Evolutionary conservation across 2,113 vertebrate genomes (phyloP), one percentile per base, ranked within the genome.

Genomic region (Pelvicachromis taeniatus): DNA sequence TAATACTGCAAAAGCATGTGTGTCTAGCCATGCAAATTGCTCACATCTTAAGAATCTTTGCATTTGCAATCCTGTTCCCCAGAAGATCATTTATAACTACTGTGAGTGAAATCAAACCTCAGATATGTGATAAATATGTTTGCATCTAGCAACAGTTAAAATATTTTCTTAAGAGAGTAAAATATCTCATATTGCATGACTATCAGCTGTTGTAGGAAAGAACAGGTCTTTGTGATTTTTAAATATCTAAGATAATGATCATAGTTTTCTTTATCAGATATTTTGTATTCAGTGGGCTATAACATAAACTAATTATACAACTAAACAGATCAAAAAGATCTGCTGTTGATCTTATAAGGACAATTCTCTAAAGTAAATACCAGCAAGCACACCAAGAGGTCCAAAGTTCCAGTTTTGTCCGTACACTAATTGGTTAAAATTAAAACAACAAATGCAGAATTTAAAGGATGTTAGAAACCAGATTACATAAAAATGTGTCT

Each of bases 271-370:
- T 40, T 14, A 65, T 65, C 33, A 40, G 3, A 6, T 40, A 38
- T 42, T 42, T 68, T 68, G n/a, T 40, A 0, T 68, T 42, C 63
- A 42, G 4, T 7, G 2, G 35, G 14, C 7, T 68, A 68, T 42
- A 16, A 42, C 3, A 68, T 68, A 12, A 42, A 68, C 13, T 42
- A 68, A 26, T 68, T 4, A 42, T 8, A 42, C 23, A 42, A 42
- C 38, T 0, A 68, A 68, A 68, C 23, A 42, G 35, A 68, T 68
- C 35, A 23, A 40, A 68, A 68, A 0, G 0, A 23, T 42, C n/a
- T 42, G 63, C 21, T 42, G 38, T 26, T 68, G 4, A 68, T 16
- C 63, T 42, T 68, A 7, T 23, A 68, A 9, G 63, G 7, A 14
- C 63, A 42, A 9, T 26, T 8, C 16, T 9, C 4, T 68, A 42